These are phyloP conservation scores for Aromia moschata DNA, from an alignment of 2,888 invertebrate genomes.

Conservation along the genomic window DNA sequence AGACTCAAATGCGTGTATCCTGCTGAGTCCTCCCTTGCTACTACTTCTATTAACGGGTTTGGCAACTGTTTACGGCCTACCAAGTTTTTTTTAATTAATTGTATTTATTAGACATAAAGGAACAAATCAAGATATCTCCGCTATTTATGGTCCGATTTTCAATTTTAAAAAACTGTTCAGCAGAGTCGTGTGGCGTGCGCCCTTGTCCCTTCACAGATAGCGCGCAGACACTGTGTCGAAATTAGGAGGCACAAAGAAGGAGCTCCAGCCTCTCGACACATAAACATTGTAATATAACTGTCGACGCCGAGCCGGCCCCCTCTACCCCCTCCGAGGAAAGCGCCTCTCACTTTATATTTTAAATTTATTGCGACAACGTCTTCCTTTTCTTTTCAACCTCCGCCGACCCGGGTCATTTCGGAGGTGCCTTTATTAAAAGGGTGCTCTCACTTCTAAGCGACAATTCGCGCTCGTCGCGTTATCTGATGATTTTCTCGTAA, in stretches of 20 bases:
- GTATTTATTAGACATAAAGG: too few species aligned
- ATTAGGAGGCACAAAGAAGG: conserved; percentile 36
- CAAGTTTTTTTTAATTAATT: too few species aligned
- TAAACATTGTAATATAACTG: conserved; percentile 57
- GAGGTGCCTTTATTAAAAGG: conserved; percentile 46
- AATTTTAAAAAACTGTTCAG: too few species aligned
- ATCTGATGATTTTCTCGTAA: conserved; percentile 36
- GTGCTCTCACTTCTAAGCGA: conserved; percentile 38
- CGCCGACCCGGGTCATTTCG: conserved; percentile 45
- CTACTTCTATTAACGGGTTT: too few species aligned
- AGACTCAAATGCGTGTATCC: too few species aligned
- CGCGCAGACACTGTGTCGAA: conserved; percentile 25
- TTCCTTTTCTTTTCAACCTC: conserved; percentile 49
- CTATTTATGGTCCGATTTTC: too few species aligned
- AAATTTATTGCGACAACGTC: conserved; percentile 52
- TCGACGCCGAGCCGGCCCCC: conserved; percentile 46
- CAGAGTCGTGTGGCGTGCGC: conserved; percentile 36
- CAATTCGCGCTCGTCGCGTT: conserved; percentile 51
- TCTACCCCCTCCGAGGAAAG: too few species aligned
- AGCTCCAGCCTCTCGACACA: conserved; percentile 44
- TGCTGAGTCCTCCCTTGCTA: too few species aligned
- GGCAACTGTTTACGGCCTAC: too few species aligned
- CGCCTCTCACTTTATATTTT: conserved; percentile 57
- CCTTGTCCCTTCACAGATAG: conserved; percentile 21
- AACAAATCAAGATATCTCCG: too few species aligned